phyloP scores from a whole-genome alignment of 2,888 invertebrate genomes.

The Physocephala rufipes region DNA sequence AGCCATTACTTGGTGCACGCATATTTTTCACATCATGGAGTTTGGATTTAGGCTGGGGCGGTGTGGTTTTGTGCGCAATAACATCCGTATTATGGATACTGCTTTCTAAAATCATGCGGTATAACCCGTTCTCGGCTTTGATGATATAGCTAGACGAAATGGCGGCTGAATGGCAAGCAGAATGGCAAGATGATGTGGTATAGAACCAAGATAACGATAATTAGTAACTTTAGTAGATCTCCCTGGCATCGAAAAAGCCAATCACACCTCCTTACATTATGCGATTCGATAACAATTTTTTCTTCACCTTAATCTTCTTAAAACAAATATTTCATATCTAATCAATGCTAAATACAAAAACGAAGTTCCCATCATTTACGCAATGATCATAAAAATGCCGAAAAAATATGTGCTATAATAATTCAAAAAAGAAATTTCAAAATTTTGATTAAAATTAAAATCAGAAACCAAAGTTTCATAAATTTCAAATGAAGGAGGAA shows the following conservation, averaged over 20 bases:
- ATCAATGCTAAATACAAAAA: constrained; percentile 8
- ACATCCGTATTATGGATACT: constrained; percentile 88
- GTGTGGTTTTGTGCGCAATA: constrained; percentile 82
- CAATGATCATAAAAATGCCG: background rate
- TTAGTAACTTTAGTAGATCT: background rate
- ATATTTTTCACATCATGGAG: constrained; percentile 85
- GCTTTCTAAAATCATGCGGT: constrained; percentile 89
- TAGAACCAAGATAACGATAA: background rate
- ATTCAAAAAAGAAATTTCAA: background rate
- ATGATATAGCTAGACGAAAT: constrained; percentile 67
- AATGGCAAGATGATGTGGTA: constrained; percentile 20
- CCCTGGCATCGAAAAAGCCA: background rate
- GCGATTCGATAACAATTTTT: too few relatives aligned
- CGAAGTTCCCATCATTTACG: background rate
- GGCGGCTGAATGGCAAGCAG: constrained; percentile 23
- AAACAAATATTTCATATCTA: constrained; percentile 3
- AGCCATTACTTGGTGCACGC: constrained; percentile 73
- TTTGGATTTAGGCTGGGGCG: constrained; percentile 85
- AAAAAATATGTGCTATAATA: background rate
- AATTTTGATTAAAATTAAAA: background rate
- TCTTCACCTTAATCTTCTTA: background rate
- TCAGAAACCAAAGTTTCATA: background rate
- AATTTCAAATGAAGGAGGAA: background rate
- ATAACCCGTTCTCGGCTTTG: constrained; percentile 82
- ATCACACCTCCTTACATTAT: background rate